Evolutionary conservation across 30 jellyfish, hydroid and myxozoan species (phyloP).

Genomic region (Aurelia coerulea): DNA sequence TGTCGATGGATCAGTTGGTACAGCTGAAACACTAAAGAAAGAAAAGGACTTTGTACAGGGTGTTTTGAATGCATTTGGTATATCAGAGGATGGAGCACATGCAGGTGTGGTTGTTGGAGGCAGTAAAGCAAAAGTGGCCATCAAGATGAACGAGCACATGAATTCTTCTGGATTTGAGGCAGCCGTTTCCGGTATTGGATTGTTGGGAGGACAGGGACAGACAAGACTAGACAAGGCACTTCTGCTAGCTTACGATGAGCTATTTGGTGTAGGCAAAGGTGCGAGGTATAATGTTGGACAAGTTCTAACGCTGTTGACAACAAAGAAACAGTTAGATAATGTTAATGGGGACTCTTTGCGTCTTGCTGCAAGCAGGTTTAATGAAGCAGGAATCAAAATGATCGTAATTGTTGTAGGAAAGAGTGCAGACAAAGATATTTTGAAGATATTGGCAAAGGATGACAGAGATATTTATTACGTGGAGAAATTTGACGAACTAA

Average conservation of each 20-base stretch:
- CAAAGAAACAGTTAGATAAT: conserved; percentile 22
- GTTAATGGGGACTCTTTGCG: conserved; percentile 29
- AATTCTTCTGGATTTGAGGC: conserved; percentile 11
- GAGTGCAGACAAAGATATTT: conserved; percentile 12
- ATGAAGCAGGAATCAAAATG: conserved; percentile 62
- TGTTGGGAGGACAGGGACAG: conserved; percentile 9
- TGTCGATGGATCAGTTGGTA: conserved; percentile 12
- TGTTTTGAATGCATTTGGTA: conserved; percentile 24
- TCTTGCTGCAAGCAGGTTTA: conserved; percentile 27
- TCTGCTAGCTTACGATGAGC: conserved; percentile 28
- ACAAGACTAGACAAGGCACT: conserved; percentile 43
- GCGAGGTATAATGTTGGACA: conserved; percentile 55
- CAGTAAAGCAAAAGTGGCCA: not conserved
- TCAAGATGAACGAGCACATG: conserved; percentile 31
- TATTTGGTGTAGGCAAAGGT: conserved; percentile 47
- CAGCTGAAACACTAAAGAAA: not conserved
- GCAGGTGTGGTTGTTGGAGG: conserved; percentile 56
- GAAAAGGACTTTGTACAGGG: conserved; percentile 48
- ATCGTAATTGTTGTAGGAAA: conserved; percentile 49
- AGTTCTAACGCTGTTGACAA: conserved; percentile 47
- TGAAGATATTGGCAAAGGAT: conserved; percentile 2
- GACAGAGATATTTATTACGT: conserved; percentile 26
- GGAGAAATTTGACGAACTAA: conserved; percentile 38
- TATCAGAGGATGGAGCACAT: conserved; percentile 23
- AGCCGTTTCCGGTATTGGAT: conserved; percentile 24